Conservation (phyloP, 2,113 vertebrate genomes). For the Athene noctua region DNA sequence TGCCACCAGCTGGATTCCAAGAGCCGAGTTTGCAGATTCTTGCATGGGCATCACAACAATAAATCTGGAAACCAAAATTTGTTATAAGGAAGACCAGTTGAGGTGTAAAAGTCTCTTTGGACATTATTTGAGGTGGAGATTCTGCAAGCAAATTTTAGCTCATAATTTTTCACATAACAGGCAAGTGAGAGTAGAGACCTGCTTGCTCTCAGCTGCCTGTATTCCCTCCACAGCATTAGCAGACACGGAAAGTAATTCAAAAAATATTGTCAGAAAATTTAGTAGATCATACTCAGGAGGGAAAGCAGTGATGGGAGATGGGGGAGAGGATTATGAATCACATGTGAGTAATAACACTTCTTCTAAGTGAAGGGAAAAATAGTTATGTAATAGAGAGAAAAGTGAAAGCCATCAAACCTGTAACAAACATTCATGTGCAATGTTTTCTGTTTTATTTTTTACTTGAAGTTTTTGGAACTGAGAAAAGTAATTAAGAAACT, state of each 20-base stretch:
- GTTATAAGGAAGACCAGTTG: neutral
- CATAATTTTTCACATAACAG: neutral
- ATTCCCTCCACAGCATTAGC: neutral
- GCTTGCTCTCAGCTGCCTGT: neutral
- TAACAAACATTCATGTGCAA: neutral
- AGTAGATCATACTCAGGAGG: neutral
- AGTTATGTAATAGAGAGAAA: neutral
- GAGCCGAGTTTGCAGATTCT: neutral
- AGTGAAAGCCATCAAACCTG: conserved; percentile 3
- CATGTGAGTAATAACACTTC: conserved; percentile 24
- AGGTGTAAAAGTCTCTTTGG: neutral
- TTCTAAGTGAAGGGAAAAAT: neutral
- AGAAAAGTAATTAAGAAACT: neutral
- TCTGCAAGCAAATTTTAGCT: neutral
- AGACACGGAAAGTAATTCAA: neutral
- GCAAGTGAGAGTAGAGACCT: neutral
- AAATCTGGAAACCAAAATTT: neutral
- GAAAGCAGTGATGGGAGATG: neutral
- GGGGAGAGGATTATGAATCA: conserved; percentile 42
- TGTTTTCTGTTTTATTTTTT: neutral
- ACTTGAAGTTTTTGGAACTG: neutral
- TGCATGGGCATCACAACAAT: neutral
- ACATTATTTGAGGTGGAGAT: neutral
- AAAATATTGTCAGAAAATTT: conserved; percentile 19
- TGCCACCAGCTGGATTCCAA: neutral